Evolutionary conservation across 1,140 invertebrate genomes (phyloP).

Genomic region (Penaeus chinensis): DNA sequence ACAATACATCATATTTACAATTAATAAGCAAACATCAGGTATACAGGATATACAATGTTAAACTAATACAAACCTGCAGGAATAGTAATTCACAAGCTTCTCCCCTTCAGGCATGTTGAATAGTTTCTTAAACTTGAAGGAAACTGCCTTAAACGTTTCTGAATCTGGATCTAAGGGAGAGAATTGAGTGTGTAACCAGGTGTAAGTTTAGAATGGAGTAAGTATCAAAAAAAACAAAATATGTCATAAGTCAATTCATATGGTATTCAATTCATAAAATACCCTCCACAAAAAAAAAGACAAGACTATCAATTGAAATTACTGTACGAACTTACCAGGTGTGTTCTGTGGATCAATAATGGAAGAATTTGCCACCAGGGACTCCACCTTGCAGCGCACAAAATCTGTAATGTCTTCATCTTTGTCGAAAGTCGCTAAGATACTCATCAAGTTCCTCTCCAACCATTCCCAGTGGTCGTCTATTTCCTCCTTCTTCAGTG

Average conservation of each 20-base stretch:
- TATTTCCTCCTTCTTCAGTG: slow-evolving; percentile 87
- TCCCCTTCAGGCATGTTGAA: slow-evolving; percentile 94
- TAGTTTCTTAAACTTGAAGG: slow-evolving; percentile 87
- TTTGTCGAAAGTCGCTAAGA: slow-evolving; percentile 89
- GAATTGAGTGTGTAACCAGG: background rate
- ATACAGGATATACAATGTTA: too few species aligned
- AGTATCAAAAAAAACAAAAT: too few species aligned
- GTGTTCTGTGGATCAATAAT: slow-evolving; percentile 34
- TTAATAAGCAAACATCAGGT: too few species aligned
- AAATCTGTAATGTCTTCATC: slow-evolving; percentile 96
- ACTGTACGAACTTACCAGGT: slow-evolving; percentile 21
- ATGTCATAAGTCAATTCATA: background rate
- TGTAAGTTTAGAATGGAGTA: too few species aligned
- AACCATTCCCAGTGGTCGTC: slow-evolving; percentile 94
- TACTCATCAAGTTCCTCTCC: slow-evolving; percentile 85
- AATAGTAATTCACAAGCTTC: slow-evolving; percentile 94
- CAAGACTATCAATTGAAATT: background rate
- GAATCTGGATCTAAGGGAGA: slow-evolving; percentile 81
- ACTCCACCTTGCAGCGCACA: slow-evolving; percentile 96
- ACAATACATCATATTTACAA: too few species aligned
- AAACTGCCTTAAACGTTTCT: slow-evolving; percentile 82
- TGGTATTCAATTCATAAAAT: background rate
- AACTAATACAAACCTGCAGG: slow-evolving; percentile 79
- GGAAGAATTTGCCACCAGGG: slow-evolving; percentile 80
- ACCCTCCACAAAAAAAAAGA: background rate